Evolutionary conservation across 2,797 vertebrate genomes (phyloP).

Genomic region (Vireo griseus): DNA sequence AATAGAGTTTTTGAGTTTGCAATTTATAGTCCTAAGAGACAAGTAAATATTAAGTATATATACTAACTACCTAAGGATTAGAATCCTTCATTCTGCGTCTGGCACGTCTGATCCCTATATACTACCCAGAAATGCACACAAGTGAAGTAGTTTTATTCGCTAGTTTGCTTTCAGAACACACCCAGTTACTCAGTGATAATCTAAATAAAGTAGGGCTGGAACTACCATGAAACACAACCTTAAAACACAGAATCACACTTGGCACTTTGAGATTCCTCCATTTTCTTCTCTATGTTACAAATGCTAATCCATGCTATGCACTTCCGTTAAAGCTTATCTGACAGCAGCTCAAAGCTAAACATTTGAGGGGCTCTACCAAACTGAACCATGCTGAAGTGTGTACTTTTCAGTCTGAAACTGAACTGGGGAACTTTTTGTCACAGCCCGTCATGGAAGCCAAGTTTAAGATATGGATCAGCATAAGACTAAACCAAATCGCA

Average conservation of each 20-base stretch:
- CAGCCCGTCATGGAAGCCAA: background rate
- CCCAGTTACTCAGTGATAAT: background rate
- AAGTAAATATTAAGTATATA: background rate
- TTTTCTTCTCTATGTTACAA: background rate
- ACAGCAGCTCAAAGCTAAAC: background rate
- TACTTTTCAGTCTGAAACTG: background rate
- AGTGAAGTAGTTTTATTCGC: background rate
- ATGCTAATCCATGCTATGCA: background rate
- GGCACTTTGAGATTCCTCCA: background rate
- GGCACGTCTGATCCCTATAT: background rate
- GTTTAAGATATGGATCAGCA: background rate
- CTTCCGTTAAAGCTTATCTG: background rate
- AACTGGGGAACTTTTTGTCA: background rate
- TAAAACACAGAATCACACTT: background rate
- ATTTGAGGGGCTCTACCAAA: background rate
- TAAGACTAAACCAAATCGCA: background rate
- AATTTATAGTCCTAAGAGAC: background rate
- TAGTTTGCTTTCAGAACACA: background rate
- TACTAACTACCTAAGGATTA: background rate
- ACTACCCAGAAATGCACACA: background rate
- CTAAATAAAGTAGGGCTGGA: background rate
- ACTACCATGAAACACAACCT: background rate
- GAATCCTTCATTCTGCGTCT: background rate
- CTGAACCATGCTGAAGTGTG: background rate
- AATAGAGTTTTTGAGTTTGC: background rate